Evolutionary conservation across 1,140 invertebrate species (phyloP), one percentile per base, ranked within the genome.

Genomic region (Coenobita brevimanus): DNA sequence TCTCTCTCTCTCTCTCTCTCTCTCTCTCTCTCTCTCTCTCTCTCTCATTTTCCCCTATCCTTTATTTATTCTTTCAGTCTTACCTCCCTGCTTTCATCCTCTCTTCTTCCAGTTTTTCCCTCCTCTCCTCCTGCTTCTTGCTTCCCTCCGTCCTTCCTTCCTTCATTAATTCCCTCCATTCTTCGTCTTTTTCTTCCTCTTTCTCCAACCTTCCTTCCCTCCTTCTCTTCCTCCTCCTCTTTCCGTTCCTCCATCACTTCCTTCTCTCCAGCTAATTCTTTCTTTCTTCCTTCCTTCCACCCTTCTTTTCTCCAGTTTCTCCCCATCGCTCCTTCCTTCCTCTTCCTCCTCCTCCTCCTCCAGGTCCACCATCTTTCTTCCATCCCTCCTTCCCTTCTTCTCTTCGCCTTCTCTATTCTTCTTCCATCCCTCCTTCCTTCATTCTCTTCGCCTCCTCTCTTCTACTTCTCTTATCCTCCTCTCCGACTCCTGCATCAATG

Each of bases 141-240:
- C 64, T 67, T 24, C n/a, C 46, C 17, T 17, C 17, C 46, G 6
- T 17, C 17, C 46, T 50, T 17, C 17, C 46, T 50, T 17, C 17
- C 46, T 50, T 17, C 46, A 50, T 50, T 8, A 8, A 50, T 6
- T 17, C 46, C 46, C 46, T 8, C 46, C 46, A 50, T 17, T 17
- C 6, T 17, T n/a, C n/a, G n/a, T n/a, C n/a, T n/a, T n/a, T n/a
- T n/a, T n/a, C n/a, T n/a, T n/a, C n/a, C n/a, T n/a, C n/a, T n/a
- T n/a, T n/a, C n/a, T n/a, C n/a, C n/a, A n/a, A n/a, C n/a, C n/a
- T n/a, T n/a, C n/a, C n/a, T n/a, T n/a, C n/a, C 13, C 54, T 57
- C 54, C 54, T 57, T 57, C n/a, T 57, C 54, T n/a, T 57, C 54
- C n/a, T 57, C 54, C 54, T 57, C 54, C n/a, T 57, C 54, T 57